Evolutionary conservation across 2,888 invertebrate genomes (phyloP), one percentile per base, ranked within the genome.

Genomic region (Trissolcus japonicus): DNA sequence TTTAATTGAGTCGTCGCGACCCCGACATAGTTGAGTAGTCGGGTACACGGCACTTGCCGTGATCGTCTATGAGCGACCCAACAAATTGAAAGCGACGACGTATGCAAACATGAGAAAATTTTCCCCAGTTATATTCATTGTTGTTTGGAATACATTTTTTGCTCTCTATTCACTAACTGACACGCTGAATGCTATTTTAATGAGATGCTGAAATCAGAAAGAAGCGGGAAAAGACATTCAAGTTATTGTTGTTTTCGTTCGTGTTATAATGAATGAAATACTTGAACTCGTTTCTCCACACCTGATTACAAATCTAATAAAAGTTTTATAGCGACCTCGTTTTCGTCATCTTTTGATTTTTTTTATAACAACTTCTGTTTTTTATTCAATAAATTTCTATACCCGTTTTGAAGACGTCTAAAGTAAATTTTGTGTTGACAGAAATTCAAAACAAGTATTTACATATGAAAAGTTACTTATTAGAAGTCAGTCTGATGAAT

Each of bases 1-100:
- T 79, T 79, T 79, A 79, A 79, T 79, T 79, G 79, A 79, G 77
- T 75, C 75, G 74, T 75, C 68, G 73, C 77, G 72, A 66, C 63
- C 65, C 68, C 65, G 63, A 74, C 74, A 63, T 57, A 59, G 72
- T 69, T 54, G 78, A 67, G 68, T 76, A 76, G 74, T 67, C 71
- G 57, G 51, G 65, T 59, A 53, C 46, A 46, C 67, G 68, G 54
- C 71, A 66, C 72, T 72, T 72, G 67, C 71, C 43, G 72, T 67
- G 76, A 76, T 78, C 73, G 78, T 66, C 62, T 77, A 54, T 71
- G 66, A 56, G 66, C 72, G 43, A 56, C 40, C 66, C 78, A 61
- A 78, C 78, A 73, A 73, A 78, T 78, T 78, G 68, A 63, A 73
- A 78, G 54, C 78, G 78, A 74, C 74, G 78, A 77, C 73, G 73